These are phyloP conservation scores for Salvelinus alpinus DNA, from an alignment of 2,113 vertebrate species.

Conservation along the genomic window DNA sequence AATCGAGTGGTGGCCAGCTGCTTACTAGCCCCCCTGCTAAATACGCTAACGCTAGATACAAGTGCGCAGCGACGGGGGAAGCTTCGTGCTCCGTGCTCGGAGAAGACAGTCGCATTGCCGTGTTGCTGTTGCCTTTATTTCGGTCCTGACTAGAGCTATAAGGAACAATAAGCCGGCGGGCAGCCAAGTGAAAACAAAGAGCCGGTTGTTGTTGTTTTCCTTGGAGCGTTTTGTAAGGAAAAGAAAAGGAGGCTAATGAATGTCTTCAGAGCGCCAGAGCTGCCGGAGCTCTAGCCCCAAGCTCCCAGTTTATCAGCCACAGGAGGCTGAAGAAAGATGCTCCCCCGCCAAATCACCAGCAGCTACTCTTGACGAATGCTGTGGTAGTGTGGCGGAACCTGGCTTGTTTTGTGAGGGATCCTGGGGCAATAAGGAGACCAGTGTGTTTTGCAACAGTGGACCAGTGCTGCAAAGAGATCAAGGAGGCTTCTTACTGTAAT, in stretches of 20 bases:
- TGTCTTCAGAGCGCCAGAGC: conserved; percentile 8
- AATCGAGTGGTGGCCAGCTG: conserved; percentile 52
- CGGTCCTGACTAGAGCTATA: conserved; percentile 15
- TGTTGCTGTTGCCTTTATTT: conserved; percentile 11
- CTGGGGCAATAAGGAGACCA: conserved; percentile 14
- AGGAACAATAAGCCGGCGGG: conserved; percentile 15
- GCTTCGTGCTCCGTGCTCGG: conserved; percentile 9
- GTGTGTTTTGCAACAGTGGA: conserved; percentile 31
- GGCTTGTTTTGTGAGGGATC: conserved; percentile 39
- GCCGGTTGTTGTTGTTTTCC: conserved; percentile 29
- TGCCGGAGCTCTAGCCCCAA: conserved; percentile 12
- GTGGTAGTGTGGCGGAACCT: conserved; percentile 10
- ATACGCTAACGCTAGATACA: conserved; percentile 48
- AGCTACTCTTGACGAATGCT: conserved; percentile 56
- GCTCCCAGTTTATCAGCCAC: conserved; percentile 23
- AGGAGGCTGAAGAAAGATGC: conserved; percentile 38
- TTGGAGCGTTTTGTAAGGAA: conserved; percentile 1
- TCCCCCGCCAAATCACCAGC: conserved; percentile 26
- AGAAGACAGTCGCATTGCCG: neutral
- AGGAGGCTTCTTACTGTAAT: conserved; percentile 46
- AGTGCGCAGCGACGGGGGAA: conserved; percentile 26
- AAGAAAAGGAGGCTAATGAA: conserved; percentile 31
- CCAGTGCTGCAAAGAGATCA: conserved; percentile 24
- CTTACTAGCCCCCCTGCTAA: conserved; percentile 51
- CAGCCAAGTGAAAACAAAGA: conserved; percentile 49